Conservation (phyloP, 37 sponge, comb jelly and placozoan genomes). For the Mnemiopsis leidyi region DNA sequence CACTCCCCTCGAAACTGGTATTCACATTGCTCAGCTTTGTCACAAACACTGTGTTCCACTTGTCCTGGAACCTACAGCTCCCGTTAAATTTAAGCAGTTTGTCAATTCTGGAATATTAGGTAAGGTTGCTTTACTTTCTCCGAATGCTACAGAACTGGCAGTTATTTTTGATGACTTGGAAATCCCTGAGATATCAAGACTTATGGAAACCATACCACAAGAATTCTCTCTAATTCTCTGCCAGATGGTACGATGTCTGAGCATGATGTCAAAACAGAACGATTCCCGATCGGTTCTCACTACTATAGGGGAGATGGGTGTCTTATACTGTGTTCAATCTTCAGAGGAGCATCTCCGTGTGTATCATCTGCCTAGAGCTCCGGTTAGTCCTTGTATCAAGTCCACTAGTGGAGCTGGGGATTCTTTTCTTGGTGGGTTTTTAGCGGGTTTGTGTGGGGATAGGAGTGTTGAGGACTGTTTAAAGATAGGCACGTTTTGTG, state of each 20-base stretch:
- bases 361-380: neutral
- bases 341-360: neutral
- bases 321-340: slow-evolving; percentile 55
- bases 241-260: neutral
- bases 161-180: neutral
- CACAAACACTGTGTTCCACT: neutral
- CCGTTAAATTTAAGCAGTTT: slow-evolving; percentile 13
- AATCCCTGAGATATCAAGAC: neutral
- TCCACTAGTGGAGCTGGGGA: slow-evolving; percentile 43
- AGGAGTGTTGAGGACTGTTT: neutral
- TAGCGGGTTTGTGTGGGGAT: neutral
- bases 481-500: slow-evolving; percentile 44
- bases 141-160: slow-evolving; percentile 3
- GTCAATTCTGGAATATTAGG: neutral
- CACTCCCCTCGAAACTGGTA: neutral
- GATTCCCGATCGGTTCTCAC: slow-evolving; percentile 67
- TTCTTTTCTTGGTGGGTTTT: slow-evolving; percentile 54
- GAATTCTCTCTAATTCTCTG: neutral
- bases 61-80: slow-evolving; percentile 58
- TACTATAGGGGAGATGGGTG: slow-evolving; percentile 84
- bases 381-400: neutral
- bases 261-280: neutral
- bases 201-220: neutral
- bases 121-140: neutral
- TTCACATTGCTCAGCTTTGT: neutral